Evolutionary conservation across 2,797 vertebrate species (phyloP), one percentile per base, ranked within the genome.

Genomic region (Pipistrellus pygmaeus): DNA sequence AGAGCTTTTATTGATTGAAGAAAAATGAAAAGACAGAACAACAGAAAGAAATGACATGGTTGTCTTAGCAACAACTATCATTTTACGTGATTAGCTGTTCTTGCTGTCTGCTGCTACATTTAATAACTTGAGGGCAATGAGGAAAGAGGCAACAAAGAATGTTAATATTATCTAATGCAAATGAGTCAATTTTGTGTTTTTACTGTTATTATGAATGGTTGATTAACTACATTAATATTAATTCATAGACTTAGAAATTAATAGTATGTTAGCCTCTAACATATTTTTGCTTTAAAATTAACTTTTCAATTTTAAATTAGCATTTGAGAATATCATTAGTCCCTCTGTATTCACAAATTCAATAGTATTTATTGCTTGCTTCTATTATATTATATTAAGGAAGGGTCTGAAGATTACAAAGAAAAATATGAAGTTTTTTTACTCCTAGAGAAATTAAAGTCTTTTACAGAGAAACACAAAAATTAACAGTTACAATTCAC

Each of bases 1-100:
- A 93, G 73, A 94, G 38, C 14, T 88, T 96, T 90, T 62, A 72
- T 60, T 92, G 75, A 80, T 72, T 93, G 25, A 84, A 85, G 8
- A 46, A 94, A 91, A 94, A 83, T 76, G 21, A 72, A 80, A 92
- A 77, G 18, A 87, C 88, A 88, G 55, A 41, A 82, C 90, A 90
- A 84, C 20, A 71, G 35, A 82, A 87, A 73, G 7, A 88, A 85
- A 57, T 88, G 25, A 32, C 32, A 14, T n/a, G 12, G 66, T 85
- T 94, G 25, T 35, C 78, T 96, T 96, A 85, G 64, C 85, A 80
- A 83, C 60, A 41, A 25, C 38, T 73, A 55, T 93, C 77, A 55
- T 96, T 69, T 89, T 76, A 25, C 62, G 32, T 88, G 51, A 85
- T 64, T 75, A 68, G 27, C 64, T 88, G 57, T 25, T 66, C 30